phyloP scores from a whole-genome alignment of 2,113 vertebrate species.

The Menura novaehollandiae region DNA sequence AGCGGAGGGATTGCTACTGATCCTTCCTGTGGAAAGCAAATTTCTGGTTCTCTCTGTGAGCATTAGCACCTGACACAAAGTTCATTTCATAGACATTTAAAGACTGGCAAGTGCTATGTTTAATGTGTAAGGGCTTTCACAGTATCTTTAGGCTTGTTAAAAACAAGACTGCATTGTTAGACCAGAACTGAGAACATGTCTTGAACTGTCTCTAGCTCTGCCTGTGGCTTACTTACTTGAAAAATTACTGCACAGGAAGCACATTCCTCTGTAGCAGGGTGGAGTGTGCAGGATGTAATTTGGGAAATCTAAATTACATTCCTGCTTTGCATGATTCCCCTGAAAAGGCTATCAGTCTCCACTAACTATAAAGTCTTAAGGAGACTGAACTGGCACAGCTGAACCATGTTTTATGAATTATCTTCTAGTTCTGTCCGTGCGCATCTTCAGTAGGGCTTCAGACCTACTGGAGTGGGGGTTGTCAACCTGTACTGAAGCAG shows the following conservation, averaged over 20 bases:
- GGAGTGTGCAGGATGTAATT: background rate
- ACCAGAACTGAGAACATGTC: background rate
- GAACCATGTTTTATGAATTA: background rate
- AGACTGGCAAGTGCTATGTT: background rate
- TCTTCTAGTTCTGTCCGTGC: background rate
- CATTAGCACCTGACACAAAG: background rate
- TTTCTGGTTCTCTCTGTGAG: background rate
- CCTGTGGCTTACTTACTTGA: background rate
- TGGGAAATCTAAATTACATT: background rate
- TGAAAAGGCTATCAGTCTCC: background rate
- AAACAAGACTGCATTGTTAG: background rate
- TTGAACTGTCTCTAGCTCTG: background rate
- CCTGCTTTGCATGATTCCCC: background rate
- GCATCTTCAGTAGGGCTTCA: background rate
- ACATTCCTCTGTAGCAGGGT: background rate
- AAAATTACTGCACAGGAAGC: background rate
- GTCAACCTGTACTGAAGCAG: background rate
- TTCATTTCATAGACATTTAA: background rate
- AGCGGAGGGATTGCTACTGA: background rate
- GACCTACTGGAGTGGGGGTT: accelerated
- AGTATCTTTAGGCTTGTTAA: background rate
- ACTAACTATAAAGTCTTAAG: background rate
- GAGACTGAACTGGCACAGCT: background rate
- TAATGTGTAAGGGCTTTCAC: background rate
- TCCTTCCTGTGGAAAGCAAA: background rate